Evolutionary conservation across 2,113 vertebrate genomes (phyloP).

Genomic region (Aspiorhynchus laticeps): DNA sequence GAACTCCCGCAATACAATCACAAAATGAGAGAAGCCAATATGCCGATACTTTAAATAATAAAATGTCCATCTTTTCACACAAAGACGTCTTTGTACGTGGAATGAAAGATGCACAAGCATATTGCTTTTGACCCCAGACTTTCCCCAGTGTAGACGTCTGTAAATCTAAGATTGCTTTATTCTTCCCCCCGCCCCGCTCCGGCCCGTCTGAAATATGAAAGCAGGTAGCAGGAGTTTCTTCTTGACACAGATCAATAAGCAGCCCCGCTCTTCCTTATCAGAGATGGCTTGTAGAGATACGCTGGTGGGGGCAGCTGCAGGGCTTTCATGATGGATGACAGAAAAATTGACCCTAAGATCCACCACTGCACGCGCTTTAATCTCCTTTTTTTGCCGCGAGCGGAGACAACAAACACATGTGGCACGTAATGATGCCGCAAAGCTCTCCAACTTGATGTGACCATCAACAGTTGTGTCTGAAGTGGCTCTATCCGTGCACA

Average conservation of each 20-base stretch:
- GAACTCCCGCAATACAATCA: not conserved
- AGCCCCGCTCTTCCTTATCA: conserved; percentile 45
- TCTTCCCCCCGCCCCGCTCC: not conserved
- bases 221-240: conserved; percentile 40
- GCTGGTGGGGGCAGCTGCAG: conserved; percentile 41
- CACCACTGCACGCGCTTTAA: conserved; percentile 31
- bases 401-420: conserved; percentile 29
- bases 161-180: conserved; percentile 17
- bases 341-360: conserved; percentile 53
- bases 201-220: conserved; percentile 10
- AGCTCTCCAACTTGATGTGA: conserved; percentile 11
- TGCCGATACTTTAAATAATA: conserved; percentile 16
- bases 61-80: not conserved
- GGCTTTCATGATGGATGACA: conserved; percentile 51
- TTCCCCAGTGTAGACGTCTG: conserved; percentile 27
- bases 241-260: conserved; percentile 56
- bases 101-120: conserved; percentile 42
- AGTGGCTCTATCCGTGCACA: not conserved
- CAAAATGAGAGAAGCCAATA: not conserved
- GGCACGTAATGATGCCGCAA: conserved; percentile 1
- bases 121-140: conserved; percentile 46
- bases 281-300: conserved; percentile 51
- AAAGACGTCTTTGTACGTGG: not conserved
- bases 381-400: conserved; percentile 31
- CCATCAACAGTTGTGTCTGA: not conserved